phyloP scores from a whole-genome alignment of 1,140 invertebrate genomes.

The Cotesia vestalis region DNA sequence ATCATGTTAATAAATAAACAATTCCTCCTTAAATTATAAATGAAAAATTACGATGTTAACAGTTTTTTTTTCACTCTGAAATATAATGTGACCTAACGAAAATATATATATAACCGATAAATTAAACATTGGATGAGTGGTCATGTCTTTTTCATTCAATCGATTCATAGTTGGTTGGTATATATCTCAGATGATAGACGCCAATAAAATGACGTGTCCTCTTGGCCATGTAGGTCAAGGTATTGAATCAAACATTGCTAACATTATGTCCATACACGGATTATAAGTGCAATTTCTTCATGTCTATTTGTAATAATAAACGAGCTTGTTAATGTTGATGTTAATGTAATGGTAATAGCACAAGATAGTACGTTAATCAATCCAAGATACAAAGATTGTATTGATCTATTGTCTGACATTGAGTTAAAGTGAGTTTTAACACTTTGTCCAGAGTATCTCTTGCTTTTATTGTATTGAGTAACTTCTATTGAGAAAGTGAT shows the following conservation, averaged over 20 bases:
- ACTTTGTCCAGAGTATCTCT: not conserved
- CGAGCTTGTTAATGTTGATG: not conserved
- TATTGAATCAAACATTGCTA: constrained; percentile 58
- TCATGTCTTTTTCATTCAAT: too few species aligned
- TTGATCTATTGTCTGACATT: constrained; percentile 10
- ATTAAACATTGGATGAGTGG: too few species aligned
- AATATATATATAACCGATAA: too few species aligned
- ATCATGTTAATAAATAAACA: too few species aligned
- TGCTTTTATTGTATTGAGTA: too few species aligned
- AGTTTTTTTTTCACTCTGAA: too few species aligned
- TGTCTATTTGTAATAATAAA: constrained; percentile 4
- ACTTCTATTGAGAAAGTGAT: not conserved
- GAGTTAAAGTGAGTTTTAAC: too few species aligned
- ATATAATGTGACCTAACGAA: too few species aligned
- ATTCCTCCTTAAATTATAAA: too few species aligned
- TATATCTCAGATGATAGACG: constrained; percentile 2
- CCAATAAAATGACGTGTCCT: not conserved
- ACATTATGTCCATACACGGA: constrained; percentile 59
- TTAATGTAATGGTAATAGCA: not conserved
- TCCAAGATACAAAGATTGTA: constrained; percentile 4
- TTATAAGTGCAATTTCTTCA: constrained; percentile 30
- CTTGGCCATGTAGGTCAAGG: constrained; percentile 58
- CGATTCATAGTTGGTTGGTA: too few species aligned
- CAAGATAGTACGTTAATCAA: not conserved
- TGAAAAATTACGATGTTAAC: too few species aligned